phyloP scores from a whole-genome alignment of 2,888 invertebrate species.

The Yponomeuta malinellus region DNA sequence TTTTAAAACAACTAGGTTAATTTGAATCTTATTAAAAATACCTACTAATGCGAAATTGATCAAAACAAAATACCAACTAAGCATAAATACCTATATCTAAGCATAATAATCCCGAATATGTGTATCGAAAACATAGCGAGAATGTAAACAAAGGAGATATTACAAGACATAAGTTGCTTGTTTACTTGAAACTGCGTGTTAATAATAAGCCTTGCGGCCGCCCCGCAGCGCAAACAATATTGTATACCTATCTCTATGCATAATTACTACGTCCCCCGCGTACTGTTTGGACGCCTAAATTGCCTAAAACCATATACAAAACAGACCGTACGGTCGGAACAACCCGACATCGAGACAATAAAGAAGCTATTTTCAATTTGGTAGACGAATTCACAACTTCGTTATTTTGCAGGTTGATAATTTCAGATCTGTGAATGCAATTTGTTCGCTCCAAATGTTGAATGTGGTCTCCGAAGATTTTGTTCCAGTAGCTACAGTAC shows the following conservation, averaged over 20 bases:
- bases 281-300: not conserved
- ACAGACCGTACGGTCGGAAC: too few relatives aligned
- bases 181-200: not conserved
- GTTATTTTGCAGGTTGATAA: too few relatives aligned
- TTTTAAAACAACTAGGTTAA: not conserved
- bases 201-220: not conserved
- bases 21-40: too few relatives aligned
- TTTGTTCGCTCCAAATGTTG: too few relatives aligned
- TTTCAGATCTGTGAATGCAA: too few relatives aligned
- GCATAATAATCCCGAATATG: not conserved
- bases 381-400: too few relatives aligned
- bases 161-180: not conserved
- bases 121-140: not conserved
- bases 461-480: too few relatives aligned
- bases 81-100: not conserved
- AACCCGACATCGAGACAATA: too few relatives aligned
- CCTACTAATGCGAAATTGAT: too few relatives aligned
- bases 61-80: too few relatives aligned
- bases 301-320: not conserved
- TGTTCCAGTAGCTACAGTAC: too few relatives aligned
- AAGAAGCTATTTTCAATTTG: too few relatives aligned
- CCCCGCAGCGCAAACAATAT: not conserved
- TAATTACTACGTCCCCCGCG: not conserved
- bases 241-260: not conserved
- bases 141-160: not conserved